These are phyloP conservation scores for Lepidurus apus DNA, from an alignment of 1,140 invertebrate species.

Conservation along the genomic window DNA sequence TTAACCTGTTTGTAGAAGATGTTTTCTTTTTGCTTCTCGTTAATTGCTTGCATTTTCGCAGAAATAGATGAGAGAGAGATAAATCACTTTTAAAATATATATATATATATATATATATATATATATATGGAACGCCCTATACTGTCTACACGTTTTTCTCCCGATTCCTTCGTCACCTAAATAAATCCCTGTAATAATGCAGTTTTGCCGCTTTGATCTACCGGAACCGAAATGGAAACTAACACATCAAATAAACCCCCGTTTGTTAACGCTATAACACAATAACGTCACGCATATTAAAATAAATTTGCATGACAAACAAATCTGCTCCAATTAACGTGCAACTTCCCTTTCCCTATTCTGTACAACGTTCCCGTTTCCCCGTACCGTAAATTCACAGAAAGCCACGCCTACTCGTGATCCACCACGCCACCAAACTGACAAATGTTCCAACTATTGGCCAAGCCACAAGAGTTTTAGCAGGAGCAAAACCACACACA, in stretches of 20 bases:
- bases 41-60: neutral
- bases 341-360: neutral
- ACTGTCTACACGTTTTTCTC: neutral
- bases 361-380: neutral
- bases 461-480: too few relatives aligned
- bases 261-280: neutral
- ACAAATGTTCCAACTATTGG: neutral
- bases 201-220: too few relatives aligned
- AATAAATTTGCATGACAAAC: slow-evolving; percentile 6
- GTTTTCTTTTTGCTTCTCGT: neutral
- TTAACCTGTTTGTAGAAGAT: neutral
- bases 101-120: too few relatives aligned
- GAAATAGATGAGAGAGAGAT: neutral
- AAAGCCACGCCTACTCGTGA: neutral
- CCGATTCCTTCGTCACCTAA: neutral
- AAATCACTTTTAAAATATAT: neutral
- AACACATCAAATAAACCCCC: neutral
- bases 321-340: neutral
- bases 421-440: neutral
- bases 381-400: neutral
- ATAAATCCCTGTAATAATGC: too few relatives aligned
- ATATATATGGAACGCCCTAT: neutral
- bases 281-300: neutral
- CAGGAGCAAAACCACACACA: too few relatives aligned
- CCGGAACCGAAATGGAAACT: too few relatives aligned